Evolutionary conservation across 2,888 invertebrate species (phyloP).

Genomic region (Tolmerus cingulatus): DNA sequence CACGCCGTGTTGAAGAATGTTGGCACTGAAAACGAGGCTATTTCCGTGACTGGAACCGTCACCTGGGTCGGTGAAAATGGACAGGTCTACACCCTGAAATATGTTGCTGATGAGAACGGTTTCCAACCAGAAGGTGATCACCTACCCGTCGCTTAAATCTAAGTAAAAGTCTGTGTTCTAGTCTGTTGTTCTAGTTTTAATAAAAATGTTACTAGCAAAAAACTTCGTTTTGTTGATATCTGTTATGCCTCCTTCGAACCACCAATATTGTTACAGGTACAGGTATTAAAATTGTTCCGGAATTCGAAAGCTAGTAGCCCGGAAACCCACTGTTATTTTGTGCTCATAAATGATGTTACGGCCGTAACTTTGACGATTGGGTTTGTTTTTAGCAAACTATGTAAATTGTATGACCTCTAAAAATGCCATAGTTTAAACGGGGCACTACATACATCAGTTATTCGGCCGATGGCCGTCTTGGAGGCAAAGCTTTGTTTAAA

Average conservation of each 20-base stretch:
- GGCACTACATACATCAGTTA: neutral
- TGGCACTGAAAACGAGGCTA: slow-evolving; percentile 71
- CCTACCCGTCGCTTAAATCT: slow-evolving; percentile 56
- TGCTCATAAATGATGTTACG: too few species aligned
- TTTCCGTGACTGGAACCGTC: slow-evolving; percentile 70
- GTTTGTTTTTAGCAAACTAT: too few species aligned
- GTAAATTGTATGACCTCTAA: too few species aligned
- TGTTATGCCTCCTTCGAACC: too few species aligned
- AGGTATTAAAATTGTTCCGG: too few species aligned
- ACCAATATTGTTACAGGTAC: too few species aligned
- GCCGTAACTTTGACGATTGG: too few species aligned
- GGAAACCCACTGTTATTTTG: too few species aligned
- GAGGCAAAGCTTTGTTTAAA: neutral
- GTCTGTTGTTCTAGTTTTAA: neutral
- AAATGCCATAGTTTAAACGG: too few species aligned
- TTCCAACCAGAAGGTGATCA: slow-evolving; percentile 64
- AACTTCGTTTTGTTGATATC: neutral
- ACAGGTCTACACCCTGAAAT: slow-evolving; percentile 66
- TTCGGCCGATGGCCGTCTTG: neutral
- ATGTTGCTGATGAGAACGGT: slow-evolving; percentile 63
- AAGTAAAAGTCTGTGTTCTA: neutral
- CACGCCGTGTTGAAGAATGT: slow-evolving; percentile 69
- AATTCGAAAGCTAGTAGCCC: too few species aligned
- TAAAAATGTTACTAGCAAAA: neutral
- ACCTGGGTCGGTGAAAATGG: slow-evolving; percentile 71